A percentile compares a stretch with the other conserved stretches of the same genome.
Conservation (phyloP, 1,140 invertebrate genomes). For the Leguminivora glycinivorella region DNA sequence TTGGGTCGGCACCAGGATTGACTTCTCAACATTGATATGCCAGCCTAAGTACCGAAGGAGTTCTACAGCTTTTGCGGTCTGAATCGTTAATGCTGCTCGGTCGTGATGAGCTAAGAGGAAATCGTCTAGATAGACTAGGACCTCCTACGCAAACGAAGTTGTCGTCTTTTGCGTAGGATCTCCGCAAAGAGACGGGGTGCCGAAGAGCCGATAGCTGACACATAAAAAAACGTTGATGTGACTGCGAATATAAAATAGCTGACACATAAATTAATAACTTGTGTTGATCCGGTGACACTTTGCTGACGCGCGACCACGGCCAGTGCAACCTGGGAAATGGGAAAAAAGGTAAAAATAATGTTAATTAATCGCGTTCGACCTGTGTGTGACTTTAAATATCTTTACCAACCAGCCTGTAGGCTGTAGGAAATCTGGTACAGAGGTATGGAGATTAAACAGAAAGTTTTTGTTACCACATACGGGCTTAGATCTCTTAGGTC, state of each 20-base stretch:
- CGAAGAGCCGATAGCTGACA: too few species aligned
- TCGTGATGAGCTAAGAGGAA: slow-evolving; percentile 36
- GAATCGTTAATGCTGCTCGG: slow-evolving; percentile 26
- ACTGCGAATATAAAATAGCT: too few species aligned
- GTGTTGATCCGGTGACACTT: too few species aligned
- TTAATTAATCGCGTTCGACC: too few species aligned
- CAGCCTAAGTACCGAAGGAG: slow-evolving; percentile 33
- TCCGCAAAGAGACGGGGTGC: slow-evolving; percentile 12
- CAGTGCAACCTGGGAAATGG: too few species aligned
- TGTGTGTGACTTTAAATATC: too few species aligned
- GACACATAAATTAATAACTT: too few species aligned
- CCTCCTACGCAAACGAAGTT: too few species aligned
- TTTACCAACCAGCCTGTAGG: slow-evolving; percentile 39
- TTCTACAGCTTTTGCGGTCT: slow-evolving; percentile 32
- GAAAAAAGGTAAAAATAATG: too few species aligned
- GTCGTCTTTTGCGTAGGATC: slow-evolving; percentile 29
- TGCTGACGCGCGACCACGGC: too few species aligned
- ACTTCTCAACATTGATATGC: too few species aligned
- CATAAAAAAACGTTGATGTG: too few species aligned
- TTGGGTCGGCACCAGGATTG: slow-evolving; percentile 36
- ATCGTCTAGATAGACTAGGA: slow-evolving; percentile 34
- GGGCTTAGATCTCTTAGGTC: slow-evolving; percentile 42
- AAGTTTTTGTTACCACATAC: slow-evolving; percentile 18
- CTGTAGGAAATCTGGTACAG: slow-evolving; percentile 32
- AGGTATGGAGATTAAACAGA: slow-evolving; percentile 32